Conservation (phyloP, 1,140 invertebrate genomes). For the Aplysia californica region DNA sequence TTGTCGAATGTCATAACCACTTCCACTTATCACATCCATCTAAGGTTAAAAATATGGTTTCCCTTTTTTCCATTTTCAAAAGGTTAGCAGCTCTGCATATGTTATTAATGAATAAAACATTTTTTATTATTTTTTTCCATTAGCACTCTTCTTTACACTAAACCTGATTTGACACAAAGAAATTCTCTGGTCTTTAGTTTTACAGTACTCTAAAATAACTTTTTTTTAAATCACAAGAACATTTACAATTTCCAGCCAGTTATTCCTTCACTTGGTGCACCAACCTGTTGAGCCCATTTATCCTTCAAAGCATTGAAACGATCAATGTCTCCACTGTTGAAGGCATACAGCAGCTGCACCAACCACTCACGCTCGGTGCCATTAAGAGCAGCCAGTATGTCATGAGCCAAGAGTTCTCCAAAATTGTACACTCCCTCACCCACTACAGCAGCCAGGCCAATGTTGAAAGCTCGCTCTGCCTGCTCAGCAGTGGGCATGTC, state of each 20-base stretch:
- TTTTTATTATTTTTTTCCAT: no score
- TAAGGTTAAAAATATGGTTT: no score
- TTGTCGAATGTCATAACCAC: no score
- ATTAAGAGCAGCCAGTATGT: constrained; percentile 86
- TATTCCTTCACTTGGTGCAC: no score
- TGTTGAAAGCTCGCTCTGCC: constrained; percentile 87
- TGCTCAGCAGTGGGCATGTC: constrained; percentile 74
- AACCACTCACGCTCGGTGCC: constrained; percentile 89
- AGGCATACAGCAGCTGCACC: constrained; percentile 88
- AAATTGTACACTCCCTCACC: constrained; percentile 98
- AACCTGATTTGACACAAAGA: no score
- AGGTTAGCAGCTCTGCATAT: no score
- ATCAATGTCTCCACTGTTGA: constrained; percentile 90
- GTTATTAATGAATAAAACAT: no score
- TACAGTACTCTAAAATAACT: background rate
- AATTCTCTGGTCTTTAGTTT: background rate
- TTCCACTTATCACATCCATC: no score
- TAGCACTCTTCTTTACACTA: no score
- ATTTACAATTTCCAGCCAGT: no score
- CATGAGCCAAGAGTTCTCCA: constrained; percentile 95
- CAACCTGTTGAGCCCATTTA: constrained; percentile 79
- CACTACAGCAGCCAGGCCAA: constrained; percentile 92
- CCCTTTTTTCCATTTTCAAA: no score
- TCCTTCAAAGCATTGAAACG: constrained; percentile 86
- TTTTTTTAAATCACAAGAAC: background rate